phyloP scores from a whole-genome alignment of 2,113 vertebrate species.

The Chionodraco myersi region DNA sequence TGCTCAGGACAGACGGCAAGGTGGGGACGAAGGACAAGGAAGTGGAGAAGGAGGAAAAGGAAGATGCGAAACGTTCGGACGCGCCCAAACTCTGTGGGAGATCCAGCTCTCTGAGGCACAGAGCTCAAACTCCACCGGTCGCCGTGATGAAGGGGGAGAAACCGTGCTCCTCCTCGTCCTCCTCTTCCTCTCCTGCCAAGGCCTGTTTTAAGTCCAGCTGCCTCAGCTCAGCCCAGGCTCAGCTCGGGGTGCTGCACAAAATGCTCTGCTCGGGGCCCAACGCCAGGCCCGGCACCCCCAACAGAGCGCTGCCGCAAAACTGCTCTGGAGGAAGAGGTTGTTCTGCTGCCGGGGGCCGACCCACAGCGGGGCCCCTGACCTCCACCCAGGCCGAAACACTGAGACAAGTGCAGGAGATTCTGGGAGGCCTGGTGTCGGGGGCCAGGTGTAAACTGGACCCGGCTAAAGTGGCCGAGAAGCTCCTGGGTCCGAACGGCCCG shows the following conservation, averaged over 20 bases:
- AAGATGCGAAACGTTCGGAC: slow-evolving; percentile 62
- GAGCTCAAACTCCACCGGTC: slow-evolving; percentile 75
- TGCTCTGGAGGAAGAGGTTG: slow-evolving; percentile 71
- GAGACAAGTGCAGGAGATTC: slow-evolving; percentile 85
- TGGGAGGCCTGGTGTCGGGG: slow-evolving; percentile 86
- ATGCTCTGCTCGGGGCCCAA: slow-evolving; percentile 82
- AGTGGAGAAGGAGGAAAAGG: slow-evolving; percentile 62
- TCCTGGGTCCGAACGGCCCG: slow-evolving; percentile 76
- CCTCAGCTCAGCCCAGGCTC: slow-evolving; percentile 79
- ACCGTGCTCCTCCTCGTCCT: slow-evolving; percentile 52
- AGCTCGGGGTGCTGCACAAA: slow-evolving; percentile 78
- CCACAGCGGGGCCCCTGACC: slow-evolving; percentile 64
- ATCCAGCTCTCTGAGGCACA: slow-evolving; percentile 77
- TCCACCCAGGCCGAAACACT: slow-evolving; percentile 78
- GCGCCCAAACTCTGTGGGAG: slow-evolving; percentile 68
- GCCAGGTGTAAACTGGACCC: slow-evolving; percentile 82
- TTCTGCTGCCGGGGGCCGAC: slow-evolving; percentile 59
- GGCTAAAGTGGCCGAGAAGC: slow-evolving; percentile 73
- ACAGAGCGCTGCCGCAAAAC: slow-evolving; percentile 69
- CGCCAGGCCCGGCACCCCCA: slow-evolving; percentile 69
- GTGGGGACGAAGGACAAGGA: slow-evolving; percentile 66
- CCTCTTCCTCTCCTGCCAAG: slow-evolving; percentile 76
- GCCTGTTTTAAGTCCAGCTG: slow-evolving; percentile 80
- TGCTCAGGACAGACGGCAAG: slow-evolving; percentile 72
- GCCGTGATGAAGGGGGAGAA: slow-evolving; percentile 74